Evolutionary conservation across 2,888 invertebrate species (phyloP), one percentile per base, ranked within the genome.

Genomic region (Melinaea marsaeus): DNA sequence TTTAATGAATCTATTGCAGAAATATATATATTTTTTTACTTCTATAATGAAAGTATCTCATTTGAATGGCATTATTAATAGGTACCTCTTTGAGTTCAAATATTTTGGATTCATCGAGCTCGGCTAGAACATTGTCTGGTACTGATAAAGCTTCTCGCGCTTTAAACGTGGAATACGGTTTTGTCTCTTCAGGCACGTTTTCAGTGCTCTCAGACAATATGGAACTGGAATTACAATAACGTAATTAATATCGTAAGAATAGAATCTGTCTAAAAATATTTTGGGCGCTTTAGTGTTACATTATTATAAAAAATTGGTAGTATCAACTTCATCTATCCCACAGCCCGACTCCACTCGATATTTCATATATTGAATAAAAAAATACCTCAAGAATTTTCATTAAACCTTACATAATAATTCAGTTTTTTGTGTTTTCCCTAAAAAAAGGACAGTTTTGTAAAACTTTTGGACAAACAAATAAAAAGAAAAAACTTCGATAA

Each of bases 71-170:
- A 32, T 32, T 32, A 32, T 51, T 51, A 51, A 3, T 51, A 9
- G 32, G 22, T 32, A 60, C 93, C 92, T 94, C 93, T 81, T 93
- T 93, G n/a, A 94, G 79, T 75, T 94, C 94, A 63, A 91, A 92
- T 69, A 94, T 80, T 79, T 93, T 93, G 66, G 81, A 84, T 73
- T 93, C 92, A 71, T 93, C 93, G 70, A 93, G 79, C 73, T 93
- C 93, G 34, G 91, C 88, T 58, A 91, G 76, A 13, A 92, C 89
- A 72, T 91, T 90, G n/a, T 85, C 79, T 11, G 88, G 85, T 69
- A 89, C 79, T 67, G 77, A 82, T 9, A 88, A 80, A 13, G 87
- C 84, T 69, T 89, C 87, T 35, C 89, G 78, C 7, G 86, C 88
- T 71, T 73, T 80, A 1, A 87, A 88, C 5, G 82, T 83, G 3